A percentile compares a stretch with the other conserved stretches of the same genome.
Evolutionary conservation across 2,888 invertebrate species (phyloP).

Genomic region (Lithophane leautieri): DNA sequence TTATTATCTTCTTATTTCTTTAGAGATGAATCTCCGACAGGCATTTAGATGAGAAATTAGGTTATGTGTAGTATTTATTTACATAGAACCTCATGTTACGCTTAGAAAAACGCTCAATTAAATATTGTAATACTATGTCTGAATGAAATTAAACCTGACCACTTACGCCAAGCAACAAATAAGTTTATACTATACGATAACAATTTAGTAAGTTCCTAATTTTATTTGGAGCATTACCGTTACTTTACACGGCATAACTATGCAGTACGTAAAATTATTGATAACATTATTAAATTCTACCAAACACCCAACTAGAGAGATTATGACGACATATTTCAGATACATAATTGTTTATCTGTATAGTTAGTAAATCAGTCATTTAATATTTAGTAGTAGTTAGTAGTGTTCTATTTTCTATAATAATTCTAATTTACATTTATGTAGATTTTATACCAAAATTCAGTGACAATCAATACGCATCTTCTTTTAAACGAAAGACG

Average conservation of each 20-base stretch:
- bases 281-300: not conserved
- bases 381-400: too few relatives aligned
- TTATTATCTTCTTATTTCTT: not conserved
- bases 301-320: too few relatives aligned
- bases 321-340: too few relatives aligned
- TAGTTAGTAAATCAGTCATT: too few relatives aligned
- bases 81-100: not conserved
- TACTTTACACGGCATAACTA: not conserved
- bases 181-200: conserved; percentile 11
- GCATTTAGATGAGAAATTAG: not conserved
- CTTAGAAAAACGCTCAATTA: not conserved
- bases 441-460: too few relatives aligned
- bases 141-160: not conserved
- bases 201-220: not conserved
- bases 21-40: not conserved
- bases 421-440: too few relatives aligned
- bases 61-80: not conserved
- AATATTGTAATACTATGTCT: not conserved
- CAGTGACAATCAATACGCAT: too few relatives aligned
- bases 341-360: too few relatives aligned
- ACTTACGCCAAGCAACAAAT: not conserved
- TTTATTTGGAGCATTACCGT: conserved; percentile 42
- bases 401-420: too few relatives aligned
- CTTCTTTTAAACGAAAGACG: too few relatives aligned
- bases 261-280: not conserved